phyloP scores from a whole-genome alignment of 1,140 invertebrate species.

The Chionoecetes opilio region DNA sequence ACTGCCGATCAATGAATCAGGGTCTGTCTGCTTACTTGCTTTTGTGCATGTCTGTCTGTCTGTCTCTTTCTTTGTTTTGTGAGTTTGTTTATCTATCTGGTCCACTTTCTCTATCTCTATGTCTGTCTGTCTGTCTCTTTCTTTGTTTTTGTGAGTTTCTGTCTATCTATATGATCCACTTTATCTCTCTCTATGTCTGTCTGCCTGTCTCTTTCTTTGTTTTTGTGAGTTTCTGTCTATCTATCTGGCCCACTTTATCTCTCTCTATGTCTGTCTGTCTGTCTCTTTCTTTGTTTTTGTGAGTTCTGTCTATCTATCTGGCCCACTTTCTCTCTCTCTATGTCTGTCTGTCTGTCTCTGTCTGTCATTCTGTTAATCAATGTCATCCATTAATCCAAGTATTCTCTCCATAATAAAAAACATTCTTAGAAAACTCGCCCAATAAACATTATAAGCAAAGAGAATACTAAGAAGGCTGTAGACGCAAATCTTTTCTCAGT shows the following conservation, averaged over 20 bases:
- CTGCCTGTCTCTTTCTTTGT: not conserved
- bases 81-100: not conserved
- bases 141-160: not conserved
- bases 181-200: too few relatives aligned
- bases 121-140: not conserved
- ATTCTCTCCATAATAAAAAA: too few relatives aligned
- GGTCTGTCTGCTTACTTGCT: not conserved
- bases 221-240: not conserved
- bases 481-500: too few relatives aligned
- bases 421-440: too few relatives aligned
- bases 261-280: not conserved
- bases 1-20: too few relatives aligned
- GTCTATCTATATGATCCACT: not conserved
- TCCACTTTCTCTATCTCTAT: not conserved
- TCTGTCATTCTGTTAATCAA: not conserved
- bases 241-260: too few relatives aligned
- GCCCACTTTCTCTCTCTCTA: slow-evolving; percentile 35
- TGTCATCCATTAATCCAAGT: too few relatives aligned
- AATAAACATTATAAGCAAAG: too few relatives aligned
- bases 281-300: not conserved
- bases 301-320: not conserved
- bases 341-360: slow-evolving; percentile 34
- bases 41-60: not conserved
- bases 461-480: too few relatives aligned
- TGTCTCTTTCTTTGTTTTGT: slow-evolving; percentile 30